phyloP scores from a whole-genome alignment of 1,140 invertebrate species.

The Stegodyphus mimosarum region DNA sequence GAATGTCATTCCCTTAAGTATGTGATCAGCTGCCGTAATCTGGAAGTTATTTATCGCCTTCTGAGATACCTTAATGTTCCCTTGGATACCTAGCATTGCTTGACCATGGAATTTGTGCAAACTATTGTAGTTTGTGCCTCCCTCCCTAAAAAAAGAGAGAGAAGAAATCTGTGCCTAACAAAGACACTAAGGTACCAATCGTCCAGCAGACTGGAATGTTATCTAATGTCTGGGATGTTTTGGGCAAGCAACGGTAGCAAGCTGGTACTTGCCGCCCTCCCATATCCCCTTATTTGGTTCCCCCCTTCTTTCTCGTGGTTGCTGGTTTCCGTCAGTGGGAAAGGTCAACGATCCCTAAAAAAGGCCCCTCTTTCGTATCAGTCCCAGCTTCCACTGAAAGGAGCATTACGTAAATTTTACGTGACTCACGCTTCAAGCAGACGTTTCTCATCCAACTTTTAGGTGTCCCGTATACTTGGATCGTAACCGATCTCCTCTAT shows the following conservation, averaged over 20 bases:
- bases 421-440: conserved; percentile 48
- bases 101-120: conserved; percentile 42
- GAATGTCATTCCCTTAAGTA: conserved; percentile 21
- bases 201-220: conserved; percentile 29
- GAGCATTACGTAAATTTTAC: conserved; percentile 50
- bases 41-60: conserved; percentile 26
- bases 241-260: conserved; percentile 4
- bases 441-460: conserved; percentile 38
- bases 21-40: conserved; percentile 18
- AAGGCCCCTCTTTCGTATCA: conserved; percentile 33
- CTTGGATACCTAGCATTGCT: conserved; percentile 26
- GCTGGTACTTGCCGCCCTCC: conserved; percentile 1
- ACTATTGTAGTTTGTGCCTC: conserved; percentile 33
- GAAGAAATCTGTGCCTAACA: conserved; percentile 15
- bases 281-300: conserved; percentile 20
- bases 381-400: conserved; percentile 24
- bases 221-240: conserved; percentile 43
- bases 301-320: conserved; percentile 43
- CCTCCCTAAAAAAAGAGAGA: conserved; percentile 27
- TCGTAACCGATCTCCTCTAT: conserved; percentile 6
- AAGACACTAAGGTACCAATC: conserved; percentile 1
- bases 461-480: conserved; percentile 41
- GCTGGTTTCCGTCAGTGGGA: conserved; percentile 32
- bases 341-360: conserved; percentile 46
- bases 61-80: conserved; percentile 30